phyloP scores from a whole-genome alignment of 2,888 invertebrate genomes.

The Julus scanicus region DNA sequence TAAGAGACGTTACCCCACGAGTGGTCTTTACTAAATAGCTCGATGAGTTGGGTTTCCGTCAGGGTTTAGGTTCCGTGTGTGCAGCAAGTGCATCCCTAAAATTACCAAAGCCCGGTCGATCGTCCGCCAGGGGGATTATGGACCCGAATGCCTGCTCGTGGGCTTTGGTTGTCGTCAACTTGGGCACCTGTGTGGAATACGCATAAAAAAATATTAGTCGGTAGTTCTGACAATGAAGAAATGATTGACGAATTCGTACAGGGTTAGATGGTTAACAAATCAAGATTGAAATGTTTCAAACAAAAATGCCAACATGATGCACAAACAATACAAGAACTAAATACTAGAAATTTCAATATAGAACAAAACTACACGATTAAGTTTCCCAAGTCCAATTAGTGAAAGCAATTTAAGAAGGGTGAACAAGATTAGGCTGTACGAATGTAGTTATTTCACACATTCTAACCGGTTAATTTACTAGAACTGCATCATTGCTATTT shows the following conservation, averaged over 20 bases:
- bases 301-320: not conserved
- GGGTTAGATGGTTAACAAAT: not conserved
- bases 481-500: too few species aligned
- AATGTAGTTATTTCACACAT: too few species aligned
- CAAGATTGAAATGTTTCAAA: not conserved
- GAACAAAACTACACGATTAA: not conserved
- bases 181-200: conserved; percentile 64
- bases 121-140: conserved; percentile 91
- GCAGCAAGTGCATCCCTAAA: not conserved
- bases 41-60: conserved; percentile 31
- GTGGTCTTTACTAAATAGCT: conserved; percentile 44
- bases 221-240: not conserved
- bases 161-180: conserved; percentile 65
- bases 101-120: conserved; percentile 73
- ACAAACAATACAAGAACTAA: not conserved
- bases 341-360: not conserved
- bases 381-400: too few species aligned
- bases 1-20: conserved; percentile 28
- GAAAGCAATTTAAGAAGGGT: too few species aligned
- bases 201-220: not conserved
- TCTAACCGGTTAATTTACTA: too few species aligned
- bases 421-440: too few species aligned
- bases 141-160: conserved; percentile 74
- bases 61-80: conserved; percentile 44
- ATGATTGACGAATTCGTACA: too few species aligned